These are phyloP conservation scores for Athetis lepigone DNA, from an alignment of 2,888 invertebrate genomes.

Conservation along the genomic window DNA sequence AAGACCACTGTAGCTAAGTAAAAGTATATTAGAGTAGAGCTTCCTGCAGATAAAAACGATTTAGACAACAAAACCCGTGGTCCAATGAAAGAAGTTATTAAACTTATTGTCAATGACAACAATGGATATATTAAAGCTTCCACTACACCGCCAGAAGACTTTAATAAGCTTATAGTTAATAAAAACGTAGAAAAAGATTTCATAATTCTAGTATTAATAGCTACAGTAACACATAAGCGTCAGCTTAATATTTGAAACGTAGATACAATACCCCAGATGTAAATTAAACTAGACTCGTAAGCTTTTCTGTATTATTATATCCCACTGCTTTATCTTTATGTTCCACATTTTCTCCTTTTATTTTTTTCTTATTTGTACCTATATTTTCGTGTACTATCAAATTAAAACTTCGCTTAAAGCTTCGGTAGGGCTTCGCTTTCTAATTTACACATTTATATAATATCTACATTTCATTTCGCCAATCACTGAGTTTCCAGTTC, in stretches of 20 bases:
- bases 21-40: conserved; percentile 75
- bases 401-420: conserved; percentile 67
- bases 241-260: conserved; percentile 66
- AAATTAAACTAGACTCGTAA: conserved; percentile 47
- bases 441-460: conserved; percentile 65
- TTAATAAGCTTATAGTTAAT: conserved; percentile 74
- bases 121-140: conserved; percentile 75
- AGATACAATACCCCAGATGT: conserved; percentile 50
- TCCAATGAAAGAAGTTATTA: conserved; percentile 60
- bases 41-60: conserved; percentile 67
- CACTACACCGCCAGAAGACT: conserved; percentile 78
- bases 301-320: conserved; percentile 53
- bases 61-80: conserved; percentile 61
- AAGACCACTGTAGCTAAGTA: conserved; percentile 79
- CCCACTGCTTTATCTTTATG: conserved; percentile 70
- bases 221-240: conserved; percentile 71
- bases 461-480: conserved; percentile 55
- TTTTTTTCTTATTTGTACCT: conserved; percentile 51
- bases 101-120: conserved; percentile 74
- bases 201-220: conserved; percentile 65
- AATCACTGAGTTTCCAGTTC: conserved; percentile 64
- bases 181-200: conserved; percentile 68
- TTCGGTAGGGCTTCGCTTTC: conserved; percentile 75
- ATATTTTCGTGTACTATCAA: conserved; percentile 32
- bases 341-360: conserved; percentile 59